Conservation (phyloP, 2,888 invertebrate genomes). For the Ormyrus pomaceus region DNA sequence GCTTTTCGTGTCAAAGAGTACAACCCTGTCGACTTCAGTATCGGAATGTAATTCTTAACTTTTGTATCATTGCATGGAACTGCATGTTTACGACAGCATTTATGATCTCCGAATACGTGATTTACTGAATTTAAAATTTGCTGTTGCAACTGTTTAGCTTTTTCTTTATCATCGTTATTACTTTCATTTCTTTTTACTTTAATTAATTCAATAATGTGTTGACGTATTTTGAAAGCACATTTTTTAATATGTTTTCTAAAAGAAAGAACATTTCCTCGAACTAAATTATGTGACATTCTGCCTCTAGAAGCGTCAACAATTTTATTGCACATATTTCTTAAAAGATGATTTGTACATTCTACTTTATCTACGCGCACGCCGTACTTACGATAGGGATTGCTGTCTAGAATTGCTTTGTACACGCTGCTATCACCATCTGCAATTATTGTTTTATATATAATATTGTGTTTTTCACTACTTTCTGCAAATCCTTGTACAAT, state of each 20-base stretch:
- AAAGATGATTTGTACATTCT: no score
- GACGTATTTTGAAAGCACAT: background rate
- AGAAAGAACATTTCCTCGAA: background rate
- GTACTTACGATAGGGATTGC: no score
- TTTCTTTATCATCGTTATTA: background rate
- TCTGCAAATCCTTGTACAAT: no score
- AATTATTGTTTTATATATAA: no score
- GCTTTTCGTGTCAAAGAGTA: slow-evolving; percentile 24
- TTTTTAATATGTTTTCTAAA: slow-evolving; percentile 4
- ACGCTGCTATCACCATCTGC: no score
- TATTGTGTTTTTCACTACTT: no score
- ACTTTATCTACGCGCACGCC: no score
- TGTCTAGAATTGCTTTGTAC: no score
- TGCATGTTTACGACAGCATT: slow-evolving; percentile 9
- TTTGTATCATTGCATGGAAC: slow-evolving; percentile 18
- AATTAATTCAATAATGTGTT: background rate
- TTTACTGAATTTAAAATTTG: slow-evolving; percentile 45
- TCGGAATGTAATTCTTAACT: slow-evolving; percentile 41
- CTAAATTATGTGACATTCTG: background rate
- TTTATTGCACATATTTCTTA: no score
- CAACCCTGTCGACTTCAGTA: slow-evolving; percentile 42
- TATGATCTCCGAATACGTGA: slow-evolving; percentile 57
- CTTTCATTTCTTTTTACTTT: background rate
- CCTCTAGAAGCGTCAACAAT: no score
- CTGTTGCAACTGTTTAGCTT: slow-evolving; percentile 19